Evolutionary conservation across 2,113 vertebrate species (phyloP), one percentile per base, ranked within the genome.

Genomic region (Pao palembangensis): DNA sequence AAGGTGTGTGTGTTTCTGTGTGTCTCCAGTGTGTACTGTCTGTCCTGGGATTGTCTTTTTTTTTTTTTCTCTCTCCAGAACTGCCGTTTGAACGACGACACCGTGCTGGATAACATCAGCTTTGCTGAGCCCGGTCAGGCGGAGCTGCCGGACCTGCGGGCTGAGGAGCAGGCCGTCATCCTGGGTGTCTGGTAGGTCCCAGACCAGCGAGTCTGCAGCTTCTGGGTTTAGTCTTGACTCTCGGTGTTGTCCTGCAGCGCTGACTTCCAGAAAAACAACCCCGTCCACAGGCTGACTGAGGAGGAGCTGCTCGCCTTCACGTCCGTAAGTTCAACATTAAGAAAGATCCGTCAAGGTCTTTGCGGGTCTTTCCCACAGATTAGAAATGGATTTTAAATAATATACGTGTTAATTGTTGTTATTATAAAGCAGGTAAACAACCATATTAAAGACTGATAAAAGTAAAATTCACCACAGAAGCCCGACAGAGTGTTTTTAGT

Each of bases 251-350:
- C 31, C 80, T 80, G 60, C 91, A 99, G 97, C 86, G 91, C 87
- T 42, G 91, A 98, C 84, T 94, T 96, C 77, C 93, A 95, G 69
- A 98, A 93, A 90, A 98, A 95, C 76, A 99, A 95, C 68, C 96
- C 96, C 13, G 88, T 94, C 34, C 94, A 99, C 88, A 96, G 92
- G 49, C 88, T 99, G 73, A 98, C 96, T 13, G 92, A 93, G 55
- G 96, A 98, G 81, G 94, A 99, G 76, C 88, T 98, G 43, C 79
- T 96, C 67, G 93, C 95, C 59, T 99, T 98, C 87, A 93, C 91
- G 34, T 93, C 94, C 6, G 96, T 98, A 88, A 94, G 95, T 82
- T 15, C 1, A 5, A 8, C 5, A 8, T 28, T 28, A 28, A 28
- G 6, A n/a, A n/a, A n/a, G n/a, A n/a, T n/a, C n/a, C n/a, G n/a